Evolutionary conservation across 2,797 vertebrate genomes (phyloP), one percentile per base, ranked within the genome.

Genomic region (Notoglanidium macrostoma): DNA sequence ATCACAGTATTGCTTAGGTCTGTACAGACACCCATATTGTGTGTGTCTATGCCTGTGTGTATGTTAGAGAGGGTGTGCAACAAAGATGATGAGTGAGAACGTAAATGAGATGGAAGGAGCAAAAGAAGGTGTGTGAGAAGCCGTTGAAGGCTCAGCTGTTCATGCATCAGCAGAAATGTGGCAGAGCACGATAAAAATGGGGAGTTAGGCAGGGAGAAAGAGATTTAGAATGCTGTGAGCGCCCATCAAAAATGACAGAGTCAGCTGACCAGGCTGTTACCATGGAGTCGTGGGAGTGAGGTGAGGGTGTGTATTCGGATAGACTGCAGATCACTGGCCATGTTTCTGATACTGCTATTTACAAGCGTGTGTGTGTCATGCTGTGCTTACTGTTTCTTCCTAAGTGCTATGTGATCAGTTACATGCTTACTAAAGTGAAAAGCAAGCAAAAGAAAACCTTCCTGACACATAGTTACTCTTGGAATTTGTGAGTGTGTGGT

Each of bases 241-340:
- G 87, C 83, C 91, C 92, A 89, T 93, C 86, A 92, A 86, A 88
- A 90, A 90, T 89, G 91, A 89, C 85, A 67, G 87, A 91, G 90
- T 89, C 90, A 91, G 88, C 91, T 92, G 87, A 85, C 63, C 61
- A 91, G 91, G 84, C 90, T 90, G 93, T 95, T 94, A 77, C 94
- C 91, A 94, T 94, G 92, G 94, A 89, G 88, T 94, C 77, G 46
- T 84, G 83, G 88, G 89, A 90, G 88, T 46, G 5, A 89, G 85
- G 83, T 86, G 86, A 85, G 81, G 44, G n/a, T 85, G 63, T 72
- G 86, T 32, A 78, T 86, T 86, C 6, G 57, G 73, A 77, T 67
- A 67, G 29, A 83, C 44, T 40, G 65, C 77, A 46, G 55, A 44
- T 79, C 87, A 81, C 17, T 81, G 86, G 76, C 81, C 65, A 12